phyloP scores from a whole-genome alignment of 2,113 vertebrate genomes.

The Puntigrus tetrazona region DNA sequence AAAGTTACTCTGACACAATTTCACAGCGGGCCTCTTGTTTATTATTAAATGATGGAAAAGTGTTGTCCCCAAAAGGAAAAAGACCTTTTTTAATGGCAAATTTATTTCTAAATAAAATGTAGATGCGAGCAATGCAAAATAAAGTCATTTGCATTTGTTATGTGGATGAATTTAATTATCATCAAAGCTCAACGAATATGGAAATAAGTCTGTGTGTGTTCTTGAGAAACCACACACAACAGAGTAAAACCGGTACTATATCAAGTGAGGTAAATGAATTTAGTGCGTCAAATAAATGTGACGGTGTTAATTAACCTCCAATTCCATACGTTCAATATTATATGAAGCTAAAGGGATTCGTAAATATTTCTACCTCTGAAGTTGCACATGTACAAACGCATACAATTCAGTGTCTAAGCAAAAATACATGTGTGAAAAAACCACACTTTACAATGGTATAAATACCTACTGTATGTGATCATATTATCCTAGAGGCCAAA shows the following conservation, averaged over 20 bases:
- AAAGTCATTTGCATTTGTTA: not conserved
- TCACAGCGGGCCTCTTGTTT: not conserved
- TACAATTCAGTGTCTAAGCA: not conserved
- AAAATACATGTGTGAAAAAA: not conserved
- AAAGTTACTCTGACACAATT: not conserved
- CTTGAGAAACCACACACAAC: not conserved
- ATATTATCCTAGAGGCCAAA: not conserved
- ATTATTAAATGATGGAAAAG: not conserved
- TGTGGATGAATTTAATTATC: constrained; percentile 14
- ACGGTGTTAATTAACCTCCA: not conserved
- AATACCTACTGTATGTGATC: not conserved
- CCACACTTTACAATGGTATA: not conserved
- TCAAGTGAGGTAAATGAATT: not conserved
- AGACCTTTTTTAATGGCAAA: not conserved
- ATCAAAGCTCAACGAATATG: constrained; percentile 1
- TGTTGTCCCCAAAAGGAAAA: not conserved
- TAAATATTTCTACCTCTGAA: not conserved
- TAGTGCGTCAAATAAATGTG: not conserved
- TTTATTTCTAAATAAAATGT: not conserved
- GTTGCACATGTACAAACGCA: not conserved
- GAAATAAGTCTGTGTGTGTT: constrained; percentile 4
- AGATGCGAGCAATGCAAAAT: not conserved
- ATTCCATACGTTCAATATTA: not conserved
- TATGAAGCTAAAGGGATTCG: not conserved
- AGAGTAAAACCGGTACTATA: not conserved